Conservation (phyloP, 2,797 vertebrate species). For the Chloroceryle inda region DNA sequence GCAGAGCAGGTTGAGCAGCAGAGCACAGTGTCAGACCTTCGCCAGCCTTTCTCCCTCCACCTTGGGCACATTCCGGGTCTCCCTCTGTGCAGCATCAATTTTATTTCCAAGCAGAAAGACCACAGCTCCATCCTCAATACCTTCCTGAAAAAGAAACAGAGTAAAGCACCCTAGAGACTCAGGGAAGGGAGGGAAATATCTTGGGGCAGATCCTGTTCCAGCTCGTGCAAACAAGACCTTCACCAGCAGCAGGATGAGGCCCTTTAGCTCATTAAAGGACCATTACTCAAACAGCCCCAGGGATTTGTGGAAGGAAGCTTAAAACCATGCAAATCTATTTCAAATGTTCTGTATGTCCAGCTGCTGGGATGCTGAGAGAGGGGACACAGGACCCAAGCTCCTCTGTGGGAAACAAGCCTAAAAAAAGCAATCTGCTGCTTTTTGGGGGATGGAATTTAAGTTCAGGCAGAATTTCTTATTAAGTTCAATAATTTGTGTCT, state of each 20-base stretch:
- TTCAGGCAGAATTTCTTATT: background rate
- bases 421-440: background rate
- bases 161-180: background rate
- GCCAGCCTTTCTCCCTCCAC: constrained; percentile 82
- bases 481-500: background rate
- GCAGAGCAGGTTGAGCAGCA: background rate
- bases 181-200: background rate
- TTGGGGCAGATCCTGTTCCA: background rate
- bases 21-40: constrained; percentile 71
- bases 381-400: background rate
- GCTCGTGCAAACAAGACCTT: background rate
- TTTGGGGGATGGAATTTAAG: background rate
- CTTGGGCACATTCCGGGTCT: constrained; percentile 71
- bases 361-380: background rate
- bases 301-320: background rate
- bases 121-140: constrained; percentile 78
- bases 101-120: constrained; percentile 87
- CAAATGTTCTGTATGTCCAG: background rate
- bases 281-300: background rate
- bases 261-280: background rate
- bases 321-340: background rate
- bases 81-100: constrained; percentile 65
- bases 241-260: background rate
- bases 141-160: constrained; percentile 76
- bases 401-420: background rate